Evolutionary conservation across 2,888 invertebrate species (phyloP).

Genomic region (Aphodius sticticus): DNA sequence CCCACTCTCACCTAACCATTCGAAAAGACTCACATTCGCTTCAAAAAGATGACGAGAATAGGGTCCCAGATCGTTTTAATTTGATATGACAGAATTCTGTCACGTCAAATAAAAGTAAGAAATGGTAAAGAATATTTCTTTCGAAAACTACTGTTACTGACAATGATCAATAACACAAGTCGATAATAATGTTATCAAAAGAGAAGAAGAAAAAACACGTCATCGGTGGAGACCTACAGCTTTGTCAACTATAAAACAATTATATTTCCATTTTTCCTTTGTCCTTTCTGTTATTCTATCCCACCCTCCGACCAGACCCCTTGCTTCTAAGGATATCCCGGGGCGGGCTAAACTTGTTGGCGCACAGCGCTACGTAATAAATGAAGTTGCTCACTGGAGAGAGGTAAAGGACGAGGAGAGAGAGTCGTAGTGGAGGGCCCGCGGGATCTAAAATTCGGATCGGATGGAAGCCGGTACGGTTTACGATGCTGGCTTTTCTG

Average conservation of each 20-base stretch:
- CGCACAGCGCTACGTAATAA: conserved; percentile 40
- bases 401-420: not conserved
- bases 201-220: not conserved
- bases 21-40: too few relatives aligned
- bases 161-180: too few relatives aligned
- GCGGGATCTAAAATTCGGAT: not conserved
- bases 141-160: too few relatives aligned
- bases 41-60: too few relatives aligned
- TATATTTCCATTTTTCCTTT: not conserved
- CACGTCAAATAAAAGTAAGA: too few relatives aligned
- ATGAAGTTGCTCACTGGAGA: not conserved
- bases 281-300: not conserved
- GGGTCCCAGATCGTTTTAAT: too few relatives aligned
- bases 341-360: conserved; percentile 46
- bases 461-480: not conserved
- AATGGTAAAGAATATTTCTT: too few relatives aligned
- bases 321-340: conserved; percentile 34
- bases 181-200: too few relatives aligned
- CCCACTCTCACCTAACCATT: too few relatives aligned
- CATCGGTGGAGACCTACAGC: not conserved
- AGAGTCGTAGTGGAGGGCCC: not conserved
- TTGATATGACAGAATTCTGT: too few relatives aligned
- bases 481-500: not conserved
- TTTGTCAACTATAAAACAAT: not conserved
- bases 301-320: not conserved